A percentile compares a stretch with the other conserved stretches of the same genome.
phyloP scores from a whole-genome alignment of 23 tunicate species.

The Ascidia mentula region DNA sequence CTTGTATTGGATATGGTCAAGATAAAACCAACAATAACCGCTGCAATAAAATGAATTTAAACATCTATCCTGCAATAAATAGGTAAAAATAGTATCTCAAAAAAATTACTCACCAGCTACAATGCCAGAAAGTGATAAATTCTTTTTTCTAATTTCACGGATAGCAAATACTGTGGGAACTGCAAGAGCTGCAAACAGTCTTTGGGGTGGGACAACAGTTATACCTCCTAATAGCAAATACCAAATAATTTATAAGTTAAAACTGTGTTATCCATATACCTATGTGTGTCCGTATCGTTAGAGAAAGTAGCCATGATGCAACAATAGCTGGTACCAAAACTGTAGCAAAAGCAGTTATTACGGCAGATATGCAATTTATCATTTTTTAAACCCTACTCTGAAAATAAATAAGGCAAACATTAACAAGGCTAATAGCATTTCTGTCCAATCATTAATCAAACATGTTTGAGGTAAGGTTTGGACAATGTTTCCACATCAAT shows the following conservation, averaged over 20 bases:
- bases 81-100: background rate
- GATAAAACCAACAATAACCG: slow-evolving; percentile 73
- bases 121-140: slow-evolving; percentile 63
- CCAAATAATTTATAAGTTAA: background rate
- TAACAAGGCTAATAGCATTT: no score
- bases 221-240: slow-evolving; percentile 53
- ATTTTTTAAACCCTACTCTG: no score
- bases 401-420: no score
- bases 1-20: slow-evolving; percentile 48
- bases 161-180: slow-evolving; percentile 48
- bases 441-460: no score
- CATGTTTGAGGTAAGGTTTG: no score
- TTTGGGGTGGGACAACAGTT: slow-evolving; percentile 45
- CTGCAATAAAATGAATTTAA: slow-evolving; percentile 17
- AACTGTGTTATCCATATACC: slow-evolving; percentile 32
- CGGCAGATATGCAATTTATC: slow-evolving; percentile 18
- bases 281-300: slow-evolving; percentile 53
- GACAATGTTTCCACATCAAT: no score
- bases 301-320: slow-evolving; percentile 56
- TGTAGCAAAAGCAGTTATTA: slow-evolving; percentile 33
- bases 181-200: slow-evolving; percentile 26
- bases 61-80: background rate
- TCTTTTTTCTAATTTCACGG: slow-evolving; percentile 36
- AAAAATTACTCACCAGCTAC: slow-evolving; percentile 46
- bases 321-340: slow-evolving; percentile 46